phyloP scores from a whole-genome alignment of 2,797 vertebrate genomes.

The Bucorvus abyssinicus region DNA sequence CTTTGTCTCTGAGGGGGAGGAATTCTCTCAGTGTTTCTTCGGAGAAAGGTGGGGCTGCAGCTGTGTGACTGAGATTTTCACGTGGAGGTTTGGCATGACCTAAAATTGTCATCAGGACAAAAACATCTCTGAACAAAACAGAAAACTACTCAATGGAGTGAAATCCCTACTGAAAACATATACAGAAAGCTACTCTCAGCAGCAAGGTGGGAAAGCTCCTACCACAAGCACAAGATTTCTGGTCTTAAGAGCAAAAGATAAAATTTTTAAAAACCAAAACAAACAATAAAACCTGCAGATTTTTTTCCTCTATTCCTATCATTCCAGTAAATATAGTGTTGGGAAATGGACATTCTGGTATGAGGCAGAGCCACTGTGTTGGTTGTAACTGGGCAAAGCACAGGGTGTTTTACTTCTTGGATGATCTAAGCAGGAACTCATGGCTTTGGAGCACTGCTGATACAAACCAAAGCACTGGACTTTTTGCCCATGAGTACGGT shows the following conservation, averaged over 20 bases:
- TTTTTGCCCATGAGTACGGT: neutral
- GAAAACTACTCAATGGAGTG: neutral
- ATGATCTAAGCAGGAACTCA: neutral
- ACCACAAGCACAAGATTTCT: neutral
- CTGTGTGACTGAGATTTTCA: neutral
- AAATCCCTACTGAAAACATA: neutral
- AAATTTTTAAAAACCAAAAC: neutral
- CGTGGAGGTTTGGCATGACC: neutral
- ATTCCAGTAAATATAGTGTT: neutral
- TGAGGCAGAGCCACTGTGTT: neutral
- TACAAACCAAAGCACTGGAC: neutral
- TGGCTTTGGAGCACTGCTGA: neutral
- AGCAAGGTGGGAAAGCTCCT: neutral
- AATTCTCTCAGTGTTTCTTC: neutral
- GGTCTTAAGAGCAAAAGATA: neutral
- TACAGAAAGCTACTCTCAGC: neutral
- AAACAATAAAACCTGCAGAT: neutral
- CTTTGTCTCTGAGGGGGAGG: neutral
- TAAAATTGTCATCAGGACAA: neutral
- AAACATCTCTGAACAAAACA: neutral
- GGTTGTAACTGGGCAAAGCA: neutral
- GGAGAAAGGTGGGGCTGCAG: slow-evolving; percentile 28
- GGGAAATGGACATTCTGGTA: neutral
- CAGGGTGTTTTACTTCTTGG: neutral
- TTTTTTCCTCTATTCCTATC: neutral